A percentile compares a stretch with the other conserved stretches of the same genome.
phyloP scores from a whole-genome alignment of 2,888 invertebrate genomes.

The Lepetodrilus schrolli region DNA sequence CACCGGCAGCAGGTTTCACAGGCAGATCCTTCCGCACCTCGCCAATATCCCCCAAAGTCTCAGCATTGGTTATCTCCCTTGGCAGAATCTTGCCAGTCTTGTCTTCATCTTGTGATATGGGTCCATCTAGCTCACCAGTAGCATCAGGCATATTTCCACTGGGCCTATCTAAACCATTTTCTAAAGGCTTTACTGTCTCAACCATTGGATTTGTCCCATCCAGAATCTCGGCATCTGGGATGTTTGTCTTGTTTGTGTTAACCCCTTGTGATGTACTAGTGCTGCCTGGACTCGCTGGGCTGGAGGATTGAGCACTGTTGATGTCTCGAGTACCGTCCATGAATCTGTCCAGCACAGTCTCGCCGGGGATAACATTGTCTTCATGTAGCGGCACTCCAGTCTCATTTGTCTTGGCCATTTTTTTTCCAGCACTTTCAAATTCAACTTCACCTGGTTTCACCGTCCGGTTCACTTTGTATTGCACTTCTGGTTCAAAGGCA shows the following conservation, averaged over 20 bases:
- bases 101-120: not conserved
- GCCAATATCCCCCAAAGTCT: no score
- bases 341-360: not conserved
- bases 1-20: not conserved
- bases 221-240: not conserved
- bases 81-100: not conserved
- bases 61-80: not conserved
- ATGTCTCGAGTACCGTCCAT: not conserved
- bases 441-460: not conserved
- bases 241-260: not conserved
- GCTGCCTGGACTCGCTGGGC: not conserved
- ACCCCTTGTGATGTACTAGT: no score
- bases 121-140: not conserved
- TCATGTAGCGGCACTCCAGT: not conserved
- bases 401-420: not conserved
- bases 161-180: not conserved
- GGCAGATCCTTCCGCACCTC: not conserved
- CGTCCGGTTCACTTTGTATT: not conserved
- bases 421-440: not conserved
- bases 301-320: not conserved
- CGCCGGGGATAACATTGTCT: conserved; percentile 4
- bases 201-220: not conserved
- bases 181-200: not conserved
- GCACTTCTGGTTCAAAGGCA: not conserved
- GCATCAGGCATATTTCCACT: not conserved